phyloP scores from a whole-genome alignment of 2,888 invertebrate genomes.

The Dendrolimus houi region DNA sequence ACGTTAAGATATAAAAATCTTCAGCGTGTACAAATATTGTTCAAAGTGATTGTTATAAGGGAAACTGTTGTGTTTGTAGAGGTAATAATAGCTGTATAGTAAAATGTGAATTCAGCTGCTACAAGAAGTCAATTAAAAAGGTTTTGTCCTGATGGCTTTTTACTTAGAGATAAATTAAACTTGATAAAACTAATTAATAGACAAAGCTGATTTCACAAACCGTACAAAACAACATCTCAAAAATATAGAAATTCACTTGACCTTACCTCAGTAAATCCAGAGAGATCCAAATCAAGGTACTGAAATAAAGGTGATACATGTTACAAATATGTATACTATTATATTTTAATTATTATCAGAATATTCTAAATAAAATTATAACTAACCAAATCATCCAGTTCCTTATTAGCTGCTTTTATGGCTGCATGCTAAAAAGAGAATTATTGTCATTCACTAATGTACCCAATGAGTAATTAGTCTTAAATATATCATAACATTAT shows the following conservation, averaged over 20 bases:
- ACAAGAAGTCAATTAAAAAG: no score
- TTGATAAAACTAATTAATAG: neutral
- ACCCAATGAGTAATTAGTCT: no score
- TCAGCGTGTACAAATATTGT: no score
- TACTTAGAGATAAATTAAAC: no score
- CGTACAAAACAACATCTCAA: neutral
- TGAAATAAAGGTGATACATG: conserved; percentile 23
- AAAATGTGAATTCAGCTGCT: no score
- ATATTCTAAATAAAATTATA: neutral
- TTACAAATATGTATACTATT: neutral
- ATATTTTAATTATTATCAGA: neutral
- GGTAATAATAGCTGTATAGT: no score
- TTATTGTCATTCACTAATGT: no score
- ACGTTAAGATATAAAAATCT: no score
- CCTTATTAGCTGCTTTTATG: conserved; percentile 59
- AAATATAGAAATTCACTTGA: conserved; percentile 1
- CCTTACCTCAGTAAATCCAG: conserved; percentile 55
- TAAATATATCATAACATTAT: no score
- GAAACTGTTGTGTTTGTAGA: no score
- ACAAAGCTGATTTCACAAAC: neutral
- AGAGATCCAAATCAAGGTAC: conserved; percentile 58
- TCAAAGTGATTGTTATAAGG: no score
- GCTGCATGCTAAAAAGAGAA: conserved; percentile 49
- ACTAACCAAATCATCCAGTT: conserved; percentile 55
- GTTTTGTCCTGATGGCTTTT: no score